Percentiles rank a stretch among this genome's conserved stretches.
Evolutionary conservation across 2,888 invertebrate species (phyloP).

Genomic region (Mycalesis mineus): DNA sequence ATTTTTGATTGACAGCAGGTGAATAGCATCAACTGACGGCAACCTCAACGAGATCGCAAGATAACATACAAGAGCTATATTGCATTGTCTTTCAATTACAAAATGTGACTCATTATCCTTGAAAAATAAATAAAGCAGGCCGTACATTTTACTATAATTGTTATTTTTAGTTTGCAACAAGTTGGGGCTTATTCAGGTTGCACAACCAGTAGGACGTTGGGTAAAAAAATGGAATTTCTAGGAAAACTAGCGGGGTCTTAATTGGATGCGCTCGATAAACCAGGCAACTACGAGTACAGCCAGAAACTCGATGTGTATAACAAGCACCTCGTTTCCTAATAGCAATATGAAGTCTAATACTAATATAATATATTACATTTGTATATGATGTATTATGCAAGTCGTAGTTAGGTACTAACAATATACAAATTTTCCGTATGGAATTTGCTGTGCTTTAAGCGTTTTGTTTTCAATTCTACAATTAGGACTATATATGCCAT

Average conservation of each 20-base stretch:
- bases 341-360: conserved; percentile 13
- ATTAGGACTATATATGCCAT: too few relatives aligned
- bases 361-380: conserved; percentile 1
- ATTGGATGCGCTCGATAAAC: conserved; percentile 33
- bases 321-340: conserved; percentile 10
- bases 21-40: conserved; percentile 12
- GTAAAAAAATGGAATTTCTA: conserved; percentile 22
- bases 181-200: conserved; percentile 18
- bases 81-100: conserved; percentile 51
- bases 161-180: conserved; percentile 28
- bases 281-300: conserved; percentile 21
- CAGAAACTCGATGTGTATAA: conserved; percentile 14
- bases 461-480: too few relatives aligned
- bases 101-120: conserved; percentile 52
- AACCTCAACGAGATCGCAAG: conserved; percentile 27
- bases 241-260: conserved; percentile 22
- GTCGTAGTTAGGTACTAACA: not conserved
- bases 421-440: not conserved
- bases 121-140: conserved; percentile 54
- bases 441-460: too few relatives aligned
- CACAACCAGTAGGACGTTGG: conserved; percentile 15
- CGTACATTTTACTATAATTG: conserved; percentile 44
- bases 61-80: conserved; percentile 40
- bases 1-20: conserved; percentile 4
- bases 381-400: not conserved